Evolutionary conservation across 2,797 vertebrate species (phyloP).

Genomic region (Sebastes diploproa): DNA sequence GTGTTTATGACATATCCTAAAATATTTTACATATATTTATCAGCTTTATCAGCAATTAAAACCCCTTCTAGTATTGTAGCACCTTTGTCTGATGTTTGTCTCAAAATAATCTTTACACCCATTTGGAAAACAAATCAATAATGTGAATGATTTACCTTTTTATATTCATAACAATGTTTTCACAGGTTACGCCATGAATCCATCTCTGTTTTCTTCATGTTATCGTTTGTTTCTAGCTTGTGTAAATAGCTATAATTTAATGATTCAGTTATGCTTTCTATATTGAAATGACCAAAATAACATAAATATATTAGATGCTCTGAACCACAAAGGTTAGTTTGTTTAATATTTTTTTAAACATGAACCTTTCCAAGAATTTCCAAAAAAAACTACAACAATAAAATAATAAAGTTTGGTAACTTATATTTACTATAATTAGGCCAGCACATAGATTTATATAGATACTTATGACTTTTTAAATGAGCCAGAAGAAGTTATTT

Average conservation of each 20-base stretch:
- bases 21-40: not conserved
- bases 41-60: not conserved
- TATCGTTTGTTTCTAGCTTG: not conserved
- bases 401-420: not conserved
- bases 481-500: not conserved
- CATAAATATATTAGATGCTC: not conserved
- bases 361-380: not conserved
- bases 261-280: not conserved
- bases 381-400: not conserved
- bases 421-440: not conserved
- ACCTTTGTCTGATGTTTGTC: constrained; percentile 8
- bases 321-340: not conserved
- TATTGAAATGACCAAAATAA: not conserved
- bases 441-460: not conserved
- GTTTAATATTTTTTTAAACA: not conserved
- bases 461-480: not conserved
- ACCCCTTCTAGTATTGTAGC: not conserved
- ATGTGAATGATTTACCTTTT: no score
- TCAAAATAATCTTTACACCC: not conserved
- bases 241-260: not conserved
- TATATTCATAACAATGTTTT: not conserved
- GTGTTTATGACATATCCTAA: not conserved
- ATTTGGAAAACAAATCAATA: no score
- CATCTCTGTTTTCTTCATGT: not conserved
- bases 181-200: not conserved